Percentiles rank a stretch among this genome's conserved stretches.
These are phyloP conservation scores for Colletes collaris DNA, from an alignment of 2,888 invertebrate genomes.

Conservation along the genomic window DNA sequence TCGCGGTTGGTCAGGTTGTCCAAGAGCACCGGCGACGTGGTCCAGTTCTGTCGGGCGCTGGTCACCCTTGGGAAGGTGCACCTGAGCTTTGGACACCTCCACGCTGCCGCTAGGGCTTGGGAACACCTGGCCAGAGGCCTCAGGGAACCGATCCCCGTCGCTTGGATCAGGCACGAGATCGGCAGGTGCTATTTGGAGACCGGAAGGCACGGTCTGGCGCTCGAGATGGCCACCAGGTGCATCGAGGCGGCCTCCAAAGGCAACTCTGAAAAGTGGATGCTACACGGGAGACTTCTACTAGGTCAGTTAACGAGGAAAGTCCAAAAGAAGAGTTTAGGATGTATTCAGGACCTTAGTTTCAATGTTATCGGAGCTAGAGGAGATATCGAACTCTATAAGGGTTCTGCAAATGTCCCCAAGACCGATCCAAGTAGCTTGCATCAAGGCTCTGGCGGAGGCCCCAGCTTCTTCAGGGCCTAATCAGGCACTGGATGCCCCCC, in stretches of 20 bases:
- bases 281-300: conserved; percentile 71
- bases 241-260: conserved; percentile 65
- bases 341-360: no score
- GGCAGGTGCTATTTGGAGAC: conserved; percentile 75
- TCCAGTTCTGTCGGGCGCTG: conserved; percentile 65
- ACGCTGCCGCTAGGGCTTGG: conserved; percentile 74
- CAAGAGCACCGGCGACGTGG: conserved; percentile 58
- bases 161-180: conserved; percentile 68
- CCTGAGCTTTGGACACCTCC: conserved; percentile 74
- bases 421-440: no score
- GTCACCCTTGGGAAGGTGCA: conserved; percentile 76
- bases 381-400: no score
- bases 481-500: no score
- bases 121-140: conserved; percentile 62
- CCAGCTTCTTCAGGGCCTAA: no score
- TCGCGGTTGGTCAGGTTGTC: conserved; percentile 71
- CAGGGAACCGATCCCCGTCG: conserved; percentile 55
- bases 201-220: conserved; percentile 60
- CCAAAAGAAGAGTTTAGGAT: not conserved
- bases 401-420: no score
- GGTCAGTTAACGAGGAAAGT: conserved; percentile 9
- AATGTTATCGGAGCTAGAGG: no score
- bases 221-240: conserved; percentile 66
- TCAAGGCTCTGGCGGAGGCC: not conserved
- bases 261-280: conserved; percentile 73